Evolutionary conservation across 2,797 vertebrate genomes (phyloP), one percentile per base, ranked within the genome.

Genomic region (Antennarius maculatus): DNA sequence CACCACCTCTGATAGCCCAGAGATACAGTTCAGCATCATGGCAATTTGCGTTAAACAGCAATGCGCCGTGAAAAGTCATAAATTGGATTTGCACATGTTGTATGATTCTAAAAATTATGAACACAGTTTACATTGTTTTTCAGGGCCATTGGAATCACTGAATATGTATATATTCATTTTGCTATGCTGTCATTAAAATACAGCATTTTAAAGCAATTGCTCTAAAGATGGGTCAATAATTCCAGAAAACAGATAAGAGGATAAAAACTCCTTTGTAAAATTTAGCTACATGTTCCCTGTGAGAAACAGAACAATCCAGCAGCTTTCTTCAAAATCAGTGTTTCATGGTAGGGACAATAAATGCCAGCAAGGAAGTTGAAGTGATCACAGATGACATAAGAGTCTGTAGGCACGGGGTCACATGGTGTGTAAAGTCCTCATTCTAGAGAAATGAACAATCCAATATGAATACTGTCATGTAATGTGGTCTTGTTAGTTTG

Each of bases 321-420:
- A 65, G 62, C 53, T 88, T 86, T 76, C 64, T 75, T 85, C 68
- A 70, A 85, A 86, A 88, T 84, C 77, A 81, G 81, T 76, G 79
- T 87, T 90, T 89, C 77, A 41, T 79, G 76, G 85, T 74, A 78
- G 73, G 77, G 83, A 86, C 76, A 81, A 88, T 80, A 86, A 88
- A 86, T 48, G 66, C 80, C 80, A 54, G 85, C 86, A 86, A 90
- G 79, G 80, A 55, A 47, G 79, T 77, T 92, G 91, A 91, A 91
- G 82, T 90, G 91, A 93, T 94, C 88, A 85, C 84, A 91, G 74
- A 84, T 92, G 91, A 93, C 91, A 93, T 86, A 86, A 79, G 84
- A 91, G 90, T 89, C 92, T 92, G 90, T 85, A 91, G 91, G 90
- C 90, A 91, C 84, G 91, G 90, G 62, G 78, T 92, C 89, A 90